Evolutionary conservation across 2,113 vertebrate species (phyloP).

Genomic region (Zosterops borbonicus): DNA sequence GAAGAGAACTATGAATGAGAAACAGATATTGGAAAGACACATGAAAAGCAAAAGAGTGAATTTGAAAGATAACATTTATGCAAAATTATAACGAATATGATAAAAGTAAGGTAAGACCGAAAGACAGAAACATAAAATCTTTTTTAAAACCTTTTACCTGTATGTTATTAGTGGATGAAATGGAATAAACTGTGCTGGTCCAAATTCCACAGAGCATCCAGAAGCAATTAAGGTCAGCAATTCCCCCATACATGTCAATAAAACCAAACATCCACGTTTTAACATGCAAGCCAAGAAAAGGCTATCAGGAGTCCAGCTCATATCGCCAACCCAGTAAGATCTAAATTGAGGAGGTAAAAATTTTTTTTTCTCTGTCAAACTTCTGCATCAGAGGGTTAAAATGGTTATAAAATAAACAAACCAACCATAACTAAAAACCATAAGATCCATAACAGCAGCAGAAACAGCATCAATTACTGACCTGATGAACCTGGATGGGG

Average conservation of each 20-base stretch:
- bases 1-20: constrained; percentile 73
- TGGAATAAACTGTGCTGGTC: constrained; percentile 92
- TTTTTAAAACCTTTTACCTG: constrained; percentile 74
- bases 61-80: constrained; percentile 23
- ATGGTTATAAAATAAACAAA: background rate
- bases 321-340: constrained; percentile 91
- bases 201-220: constrained; percentile 92
- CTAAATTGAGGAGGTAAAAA: constrained; percentile 67
- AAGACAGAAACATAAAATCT: background rate
- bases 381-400: background rate
- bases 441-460: background rate
- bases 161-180: constrained; percentile 91
- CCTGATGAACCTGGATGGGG: constrained; percentile 85
- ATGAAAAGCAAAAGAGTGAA: constrained; percentile 52
- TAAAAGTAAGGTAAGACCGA: background rate
- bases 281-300: constrained; percentile 92
- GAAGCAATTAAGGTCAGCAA: constrained; percentile 84
- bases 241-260: constrained; percentile 86
- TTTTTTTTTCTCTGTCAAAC: background rate
- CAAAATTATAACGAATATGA: background rate
- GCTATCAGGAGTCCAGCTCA: constrained; percentile 86
- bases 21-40: constrained; percentile 62
- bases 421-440: background rate
- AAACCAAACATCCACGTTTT: constrained; percentile 89
- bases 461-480: constrained; percentile 47